Evolutionary conservation across 2,797 vertebrate species (phyloP).

Genomic region (Typhlichthys subterraneus): DNA sequence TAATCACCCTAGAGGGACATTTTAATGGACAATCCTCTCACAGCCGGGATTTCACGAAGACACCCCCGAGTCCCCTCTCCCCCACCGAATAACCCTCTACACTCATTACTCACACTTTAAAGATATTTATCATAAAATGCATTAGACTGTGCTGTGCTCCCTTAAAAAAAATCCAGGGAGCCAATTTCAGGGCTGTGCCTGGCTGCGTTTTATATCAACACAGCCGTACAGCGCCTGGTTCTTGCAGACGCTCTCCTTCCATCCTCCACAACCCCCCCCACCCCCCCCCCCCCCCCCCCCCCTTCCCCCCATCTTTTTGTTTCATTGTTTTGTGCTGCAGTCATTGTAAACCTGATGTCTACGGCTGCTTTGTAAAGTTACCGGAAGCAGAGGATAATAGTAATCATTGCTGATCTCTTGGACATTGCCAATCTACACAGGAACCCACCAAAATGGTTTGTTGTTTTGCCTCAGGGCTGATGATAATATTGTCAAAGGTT

Average conservation of each 20-base stretch:
- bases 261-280: conserved; percentile 59
- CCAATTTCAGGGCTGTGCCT: conserved; percentile 65
- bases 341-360: conserved; percentile 68
- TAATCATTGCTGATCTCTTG: conserved; percentile 31
- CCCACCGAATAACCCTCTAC: conserved; percentile 34
- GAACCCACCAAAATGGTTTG: neutral
- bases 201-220: conserved; percentile 72
- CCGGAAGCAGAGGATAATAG: conserved; percentile 45
- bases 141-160: conserved; percentile 71
- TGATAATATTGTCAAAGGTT: conserved; percentile 48
- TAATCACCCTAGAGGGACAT: conserved; percentile 66
- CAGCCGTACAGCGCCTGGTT: conserved; percentile 48
- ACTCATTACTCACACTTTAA: conserved; percentile 69
- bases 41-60: conserved; percentile 60
- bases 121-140: conserved; percentile 75
- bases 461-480: conserved; percentile 26
- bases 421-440: neutral
- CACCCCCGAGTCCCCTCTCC: conserved; percentile 27
- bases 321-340: conserved; percentile 69
- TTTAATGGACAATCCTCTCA: conserved; percentile 70
- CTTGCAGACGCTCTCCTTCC: conserved; percentile 51
- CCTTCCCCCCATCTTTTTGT: conserved; percentile 58
- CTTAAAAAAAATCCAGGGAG: conserved; percentile 38
- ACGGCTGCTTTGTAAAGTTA: conserved; percentile 63
- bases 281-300: conserved; percentile 24